Evolutionary conservation across 2,888 invertebrate genomes (phyloP), one percentile per base, ranked within the genome.

Genomic region (Camponotus fellah): DNA sequence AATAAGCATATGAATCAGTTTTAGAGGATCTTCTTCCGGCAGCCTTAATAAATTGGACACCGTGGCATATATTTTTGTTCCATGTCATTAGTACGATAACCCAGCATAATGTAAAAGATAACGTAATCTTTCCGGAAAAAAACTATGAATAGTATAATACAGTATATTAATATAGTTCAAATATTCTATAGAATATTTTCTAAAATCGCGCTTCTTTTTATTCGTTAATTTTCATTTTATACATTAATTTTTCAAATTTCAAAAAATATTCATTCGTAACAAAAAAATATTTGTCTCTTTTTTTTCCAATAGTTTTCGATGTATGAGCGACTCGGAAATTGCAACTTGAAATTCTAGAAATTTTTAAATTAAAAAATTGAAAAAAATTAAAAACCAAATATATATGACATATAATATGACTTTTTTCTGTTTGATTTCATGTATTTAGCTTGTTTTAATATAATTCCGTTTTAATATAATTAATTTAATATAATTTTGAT

Each of bases 1-100:
- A 83, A 43, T 84, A 75, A 71, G 32, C 34, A 32, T 62, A 83
- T 68, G 66, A 82, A 65, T 79, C 69, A 74, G 21, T 10, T n/a
- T 32, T 2, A 43, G 12, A 69, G 49, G 32, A 40, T 75, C 53
- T 68, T 66, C 17, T 69, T 0, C n/a, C 10, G 14, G 69, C 10
- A 1, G 32, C n/a, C 17, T 56, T 32, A 40, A 77, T 77, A 77
- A 77, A 56, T 68, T 68, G 40, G 4, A 68, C 5, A 14, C 46
- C 17, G 2, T 46, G 68, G 32, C 9, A 53, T 14, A 49, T 68
- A 37, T 56, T 77, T 77, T 69, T 32, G 14, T 56, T 56, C n/a
- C n/a, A n/a, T n/a, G 14, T 21, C 32, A 32, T 65, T 69, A 32
- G 43, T 43, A 26, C 76, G 53, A 53, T 77, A 53, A 75, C 4